A percentile compares a stretch with the other conserved stretches of the same genome.
Evolutionary conservation across 2,113 vertebrate genomes (phyloP).

Genomic region (Isurus oxyrinchus): DNA sequence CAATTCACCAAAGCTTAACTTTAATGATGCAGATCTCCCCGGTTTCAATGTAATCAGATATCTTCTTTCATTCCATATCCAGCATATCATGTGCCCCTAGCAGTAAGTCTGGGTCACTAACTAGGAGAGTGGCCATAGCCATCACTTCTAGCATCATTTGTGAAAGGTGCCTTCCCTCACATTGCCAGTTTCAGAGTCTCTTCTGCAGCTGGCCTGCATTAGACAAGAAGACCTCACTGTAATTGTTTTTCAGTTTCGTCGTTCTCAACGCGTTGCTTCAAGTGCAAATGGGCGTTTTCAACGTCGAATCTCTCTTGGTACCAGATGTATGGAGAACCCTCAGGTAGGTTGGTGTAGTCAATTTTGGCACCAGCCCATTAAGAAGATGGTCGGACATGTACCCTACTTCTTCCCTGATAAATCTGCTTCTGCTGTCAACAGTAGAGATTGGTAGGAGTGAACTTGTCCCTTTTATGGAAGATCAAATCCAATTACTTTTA

Average conservation of each 20-base stretch:
- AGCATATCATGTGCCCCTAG: not conserved
- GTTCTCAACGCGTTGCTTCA: slow-evolving; percentile 18
- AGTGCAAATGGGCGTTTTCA: slow-evolving; percentile 29
- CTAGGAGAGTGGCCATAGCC: not conserved
- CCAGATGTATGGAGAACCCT: not conserved
- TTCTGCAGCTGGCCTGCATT: slow-evolving; percentile 29
- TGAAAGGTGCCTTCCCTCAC: not conserved
- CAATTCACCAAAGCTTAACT: not conserved
- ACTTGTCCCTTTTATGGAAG: slow-evolving; percentile 11
- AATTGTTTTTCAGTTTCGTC: slow-evolving; percentile 35
- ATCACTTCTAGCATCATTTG: not conserved
- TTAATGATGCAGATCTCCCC: not conserved
- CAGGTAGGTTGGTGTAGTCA: slow-evolving; percentile 21
- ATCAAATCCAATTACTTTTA: not conserved
- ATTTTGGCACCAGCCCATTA: not conserved
- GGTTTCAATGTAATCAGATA: not conserved
- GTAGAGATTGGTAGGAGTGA: not conserved
- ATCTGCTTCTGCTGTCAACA: not conserved
- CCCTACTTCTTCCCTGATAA: not conserved
- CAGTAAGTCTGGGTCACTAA: not conserved
- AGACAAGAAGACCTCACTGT: slow-evolving; percentile 31
- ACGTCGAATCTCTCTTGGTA: slow-evolving; percentile 7
- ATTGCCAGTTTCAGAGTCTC: not conserved
- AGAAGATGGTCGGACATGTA: not conserved
- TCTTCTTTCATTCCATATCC: not conserved